These are phyloP conservation scores for Gallinago media DNA, from an alignment of 2,113 vertebrate genomes.

Conservation along the genomic window DNA sequence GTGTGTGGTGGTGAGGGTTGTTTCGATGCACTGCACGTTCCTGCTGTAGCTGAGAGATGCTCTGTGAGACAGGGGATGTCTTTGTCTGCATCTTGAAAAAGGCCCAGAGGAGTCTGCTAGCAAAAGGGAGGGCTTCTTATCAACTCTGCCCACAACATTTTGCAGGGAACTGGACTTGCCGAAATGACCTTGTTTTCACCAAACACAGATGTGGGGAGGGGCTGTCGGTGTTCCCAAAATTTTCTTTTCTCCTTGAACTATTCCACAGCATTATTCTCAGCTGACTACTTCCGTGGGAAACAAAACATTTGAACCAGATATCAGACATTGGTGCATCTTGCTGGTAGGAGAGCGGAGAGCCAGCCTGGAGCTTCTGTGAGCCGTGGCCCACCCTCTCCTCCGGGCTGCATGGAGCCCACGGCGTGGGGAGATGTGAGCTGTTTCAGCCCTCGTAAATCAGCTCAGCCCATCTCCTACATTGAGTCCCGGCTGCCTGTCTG, in stretches of 20 bases:
- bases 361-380: background rate
- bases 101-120: background rate
- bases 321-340: background rate
- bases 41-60: background rate
- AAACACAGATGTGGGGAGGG: background rate
- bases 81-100: background rate
- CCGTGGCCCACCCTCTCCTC: background rate
- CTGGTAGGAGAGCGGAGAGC: background rate
- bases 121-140: background rate
- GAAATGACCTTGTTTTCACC: background rate
- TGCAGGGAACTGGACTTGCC: background rate
- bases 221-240: rapidly evolving
- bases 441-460: background rate
- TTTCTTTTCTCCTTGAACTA: background rate
- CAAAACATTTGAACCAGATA: background rate
- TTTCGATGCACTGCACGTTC: background rate
- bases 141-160: background rate
- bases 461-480: background rate
- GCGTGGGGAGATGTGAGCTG: background rate
- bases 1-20: background rate
- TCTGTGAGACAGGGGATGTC: background rate
- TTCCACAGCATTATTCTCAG: background rate
- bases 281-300: background rate
- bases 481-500: rapidly evolving
- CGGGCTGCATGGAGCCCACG: rapidly evolving